phyloP scores from a whole-genome alignment of 92 coral and sea anemone genomes.

The Porites lobata region DNA sequence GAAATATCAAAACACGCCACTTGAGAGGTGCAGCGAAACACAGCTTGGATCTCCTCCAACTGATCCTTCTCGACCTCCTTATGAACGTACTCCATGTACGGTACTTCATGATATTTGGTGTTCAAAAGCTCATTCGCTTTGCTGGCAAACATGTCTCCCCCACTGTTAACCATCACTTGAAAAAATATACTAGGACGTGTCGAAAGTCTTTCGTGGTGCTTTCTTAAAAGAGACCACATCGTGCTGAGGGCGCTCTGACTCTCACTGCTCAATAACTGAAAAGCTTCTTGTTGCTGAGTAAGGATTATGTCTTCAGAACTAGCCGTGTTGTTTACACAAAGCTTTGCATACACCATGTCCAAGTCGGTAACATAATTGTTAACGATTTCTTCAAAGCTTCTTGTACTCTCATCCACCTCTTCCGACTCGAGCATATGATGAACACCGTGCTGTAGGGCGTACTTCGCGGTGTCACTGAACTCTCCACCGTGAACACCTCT shows the following conservation, averaged over 20 bases:
- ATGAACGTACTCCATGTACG: background rate
- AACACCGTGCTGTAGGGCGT: constrained; percentile 35
- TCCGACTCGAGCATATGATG: constrained; percentile 23
- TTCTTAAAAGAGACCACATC: background rate
- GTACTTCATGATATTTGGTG: background rate
- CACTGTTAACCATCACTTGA: too few relatives aligned
- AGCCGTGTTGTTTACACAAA: background rate
- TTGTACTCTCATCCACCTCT: background rate
- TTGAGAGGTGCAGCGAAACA: background rate
- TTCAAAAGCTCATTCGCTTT: background rate
- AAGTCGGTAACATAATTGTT: background rate
- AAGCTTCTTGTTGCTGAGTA: background rate
- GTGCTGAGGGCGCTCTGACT: background rate
- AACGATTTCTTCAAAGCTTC: constrained; percentile 8
- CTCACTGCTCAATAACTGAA: too few relatives aligned
- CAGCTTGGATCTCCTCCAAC: background rate
- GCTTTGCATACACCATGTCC: constrained; percentile 24
- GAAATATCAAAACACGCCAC: constrained; percentile 21
- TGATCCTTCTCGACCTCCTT: too few relatives aligned
- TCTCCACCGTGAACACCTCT: background rate
- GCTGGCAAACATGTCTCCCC: too few relatives aligned
- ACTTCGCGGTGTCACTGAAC: background rate
- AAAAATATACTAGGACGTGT: too few relatives aligned
- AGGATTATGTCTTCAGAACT: background rate
- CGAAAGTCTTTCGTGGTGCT: background rate